These are phyloP conservation scores for Mormyrus lacerda DNA, from an alignment of 2,113 vertebrate genomes.

Conservation along the genomic window DNA sequence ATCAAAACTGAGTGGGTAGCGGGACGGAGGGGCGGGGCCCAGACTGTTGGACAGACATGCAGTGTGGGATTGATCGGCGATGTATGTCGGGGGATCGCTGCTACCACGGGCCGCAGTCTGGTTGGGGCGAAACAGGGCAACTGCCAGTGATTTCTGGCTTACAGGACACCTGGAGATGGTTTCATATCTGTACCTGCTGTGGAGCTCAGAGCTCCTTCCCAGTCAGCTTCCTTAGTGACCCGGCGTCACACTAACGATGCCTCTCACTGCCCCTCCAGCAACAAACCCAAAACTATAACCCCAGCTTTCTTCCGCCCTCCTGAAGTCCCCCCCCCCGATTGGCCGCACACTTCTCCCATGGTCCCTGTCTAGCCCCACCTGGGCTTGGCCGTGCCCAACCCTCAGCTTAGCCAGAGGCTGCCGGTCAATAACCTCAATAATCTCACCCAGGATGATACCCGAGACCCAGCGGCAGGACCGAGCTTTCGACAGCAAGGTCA, in stretches of 20 bases:
- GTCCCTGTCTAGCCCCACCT: neutral
- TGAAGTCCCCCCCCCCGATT: neutral
- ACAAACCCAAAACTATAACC: neutral
- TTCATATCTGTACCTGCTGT: neutral
- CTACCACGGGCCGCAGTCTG: neutral
- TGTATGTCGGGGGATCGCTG: neutral
- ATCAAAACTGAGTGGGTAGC: neutral
- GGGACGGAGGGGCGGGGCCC: neutral
- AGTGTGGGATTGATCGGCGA: neutral
- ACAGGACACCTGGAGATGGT: neutral
- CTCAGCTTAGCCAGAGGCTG: neutral
- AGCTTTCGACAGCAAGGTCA: slow-evolving; percentile 1
- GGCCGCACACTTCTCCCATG: neutral
- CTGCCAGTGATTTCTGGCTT: neutral
- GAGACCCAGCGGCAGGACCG: neutral
- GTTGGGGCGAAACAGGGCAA: neutral
- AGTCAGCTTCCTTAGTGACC: neutral
- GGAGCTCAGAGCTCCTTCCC: neutral
- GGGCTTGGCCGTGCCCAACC: neutral
- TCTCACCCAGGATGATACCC: neutral
- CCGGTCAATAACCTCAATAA: neutral
- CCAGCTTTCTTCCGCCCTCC: neutral
- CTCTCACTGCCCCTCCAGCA: neutral
- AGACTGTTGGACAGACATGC: neutral
- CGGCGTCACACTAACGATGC: neutral